phyloP scores from a whole-genome alignment of 2,888 invertebrate genomes.

The Ormyrus thymus region DNA sequence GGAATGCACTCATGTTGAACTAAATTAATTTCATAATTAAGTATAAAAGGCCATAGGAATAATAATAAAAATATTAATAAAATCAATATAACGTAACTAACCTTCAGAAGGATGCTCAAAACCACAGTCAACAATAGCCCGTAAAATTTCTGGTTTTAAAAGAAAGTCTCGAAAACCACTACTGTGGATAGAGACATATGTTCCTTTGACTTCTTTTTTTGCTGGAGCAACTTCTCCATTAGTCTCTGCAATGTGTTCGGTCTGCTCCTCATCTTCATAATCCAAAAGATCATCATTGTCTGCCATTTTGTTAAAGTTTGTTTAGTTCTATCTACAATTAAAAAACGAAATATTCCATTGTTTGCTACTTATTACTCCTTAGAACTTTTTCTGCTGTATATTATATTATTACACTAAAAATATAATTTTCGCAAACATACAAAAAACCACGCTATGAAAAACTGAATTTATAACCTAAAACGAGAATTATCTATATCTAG shows the following conservation, averaged over 20 bases:
- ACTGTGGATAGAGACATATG: constrained; percentile 98
- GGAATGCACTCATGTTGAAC: constrained; percentile 99
- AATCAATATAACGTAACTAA: constrained; percentile 66
- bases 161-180: constrained; percentile 99
- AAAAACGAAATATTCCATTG: too few species aligned
- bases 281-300: constrained; percentile 98
- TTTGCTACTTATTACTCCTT: too few species aligned
- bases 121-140: constrained; percentile 99
- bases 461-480: too few species aligned
- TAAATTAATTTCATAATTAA: constrained; percentile 66
- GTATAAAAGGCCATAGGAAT: too few species aligned
- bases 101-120: constrained; percentile 99
- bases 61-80: too few species aligned
- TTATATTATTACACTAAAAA: too few species aligned
- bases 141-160: constrained; percentile 95
- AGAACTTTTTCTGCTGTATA: too few species aligned
- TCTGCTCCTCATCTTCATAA: constrained; percentile 98
- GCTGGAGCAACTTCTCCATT: constrained; percentile 78
- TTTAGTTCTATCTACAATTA: too few species aligned
- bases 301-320: constrained; percentile 77
- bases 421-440: too few species aligned
- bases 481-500: too few species aligned
- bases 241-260: constrained; percentile 87
- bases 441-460: too few species aligned
- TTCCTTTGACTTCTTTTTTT: constrained; percentile 97